Evolutionary conservation across 1,140 invertebrate species (phyloP).

Genomic region (Phocides pigmalion): DNA sequence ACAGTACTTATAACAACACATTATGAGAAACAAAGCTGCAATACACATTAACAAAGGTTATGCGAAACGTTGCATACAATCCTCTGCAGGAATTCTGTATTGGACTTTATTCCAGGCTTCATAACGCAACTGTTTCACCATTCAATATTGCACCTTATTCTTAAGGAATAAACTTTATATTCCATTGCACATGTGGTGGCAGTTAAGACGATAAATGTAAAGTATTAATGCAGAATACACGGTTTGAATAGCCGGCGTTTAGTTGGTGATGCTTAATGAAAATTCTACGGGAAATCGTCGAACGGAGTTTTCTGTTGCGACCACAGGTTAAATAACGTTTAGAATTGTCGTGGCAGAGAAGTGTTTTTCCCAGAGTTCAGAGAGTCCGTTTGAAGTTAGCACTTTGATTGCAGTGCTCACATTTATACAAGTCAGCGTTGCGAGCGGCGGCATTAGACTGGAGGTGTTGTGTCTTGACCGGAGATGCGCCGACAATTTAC

Average conservation of each 20-base stretch:
- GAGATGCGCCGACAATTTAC: too few species aligned
- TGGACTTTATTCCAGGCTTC: slow-evolving; percentile 15
- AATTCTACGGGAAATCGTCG: slow-evolving; percentile 25
- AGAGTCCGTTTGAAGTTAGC: too few species aligned
- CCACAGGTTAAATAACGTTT: neutral
- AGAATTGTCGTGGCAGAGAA: neutral
- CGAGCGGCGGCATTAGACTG: too few species aligned
- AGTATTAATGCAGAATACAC: slow-evolving; percentile 33
- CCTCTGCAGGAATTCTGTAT: slow-evolving; percentile 7
- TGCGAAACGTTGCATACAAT: slow-evolving; percentile 18
- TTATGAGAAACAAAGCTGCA: slow-evolving; percentile 19
- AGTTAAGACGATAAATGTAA: slow-evolving; percentile 20
- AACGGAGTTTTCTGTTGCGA: neutral
- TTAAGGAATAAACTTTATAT: neutral
- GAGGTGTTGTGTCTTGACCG: too few species aligned
- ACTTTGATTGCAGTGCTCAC: too few species aligned
- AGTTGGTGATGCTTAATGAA: slow-evolving; percentile 39
- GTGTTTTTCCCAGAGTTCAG: too few species aligned
- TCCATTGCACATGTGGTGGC: neutral
- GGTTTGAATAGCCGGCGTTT: slow-evolving; percentile 41
- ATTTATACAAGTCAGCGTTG: too few species aligned
- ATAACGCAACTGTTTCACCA: neutral
- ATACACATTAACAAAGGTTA: slow-evolving; percentile 26
- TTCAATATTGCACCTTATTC: neutral
- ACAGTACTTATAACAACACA: slow-evolving; percentile 7